Evolutionary conservation across 2,888 invertebrate genomes (phyloP).

Genomic region (Troilus luridus): DNA sequence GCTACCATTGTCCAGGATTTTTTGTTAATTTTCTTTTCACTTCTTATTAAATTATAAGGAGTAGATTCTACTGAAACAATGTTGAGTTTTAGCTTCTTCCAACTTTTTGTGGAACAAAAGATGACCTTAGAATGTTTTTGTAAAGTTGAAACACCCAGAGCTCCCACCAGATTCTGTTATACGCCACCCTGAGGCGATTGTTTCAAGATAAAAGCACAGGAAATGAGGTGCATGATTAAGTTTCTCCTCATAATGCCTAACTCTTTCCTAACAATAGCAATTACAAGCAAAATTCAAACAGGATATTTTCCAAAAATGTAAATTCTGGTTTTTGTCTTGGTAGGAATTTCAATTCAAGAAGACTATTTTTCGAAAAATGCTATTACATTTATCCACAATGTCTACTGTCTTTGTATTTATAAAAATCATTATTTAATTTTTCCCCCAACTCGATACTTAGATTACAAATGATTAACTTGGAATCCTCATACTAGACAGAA

Average conservation of each 20-base stretch:
- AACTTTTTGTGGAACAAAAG: background rate
- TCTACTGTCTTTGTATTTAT: too few relatives aligned
- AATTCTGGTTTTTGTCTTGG: background rate
- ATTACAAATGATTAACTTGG: too few relatives aligned
- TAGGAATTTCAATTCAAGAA: background rate
- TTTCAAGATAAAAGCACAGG: background rate
- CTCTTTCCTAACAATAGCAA: background rate
- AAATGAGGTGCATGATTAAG: slow-evolving; percentile 11
- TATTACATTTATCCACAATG: background rate
- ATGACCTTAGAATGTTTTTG: background rate
- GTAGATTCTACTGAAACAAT: background rate
- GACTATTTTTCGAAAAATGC: background rate
- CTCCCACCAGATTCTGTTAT: background rate
- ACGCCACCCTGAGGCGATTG: background rate
- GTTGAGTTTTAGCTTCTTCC: background rate
- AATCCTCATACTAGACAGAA: too few relatives aligned
- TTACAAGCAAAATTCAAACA: background rate
- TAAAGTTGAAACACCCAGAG: background rate
- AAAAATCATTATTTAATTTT: too few relatives aligned
- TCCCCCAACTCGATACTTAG: too few relatives aligned
- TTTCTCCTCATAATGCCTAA: background rate
- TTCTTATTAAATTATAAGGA: background rate
- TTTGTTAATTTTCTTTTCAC: background rate
- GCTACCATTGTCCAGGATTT: too few relatives aligned
- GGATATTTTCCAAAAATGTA: background rate